Conservation (phyloP, 64 coral and sea anemone species). For the Montipora cactus region DNA sequence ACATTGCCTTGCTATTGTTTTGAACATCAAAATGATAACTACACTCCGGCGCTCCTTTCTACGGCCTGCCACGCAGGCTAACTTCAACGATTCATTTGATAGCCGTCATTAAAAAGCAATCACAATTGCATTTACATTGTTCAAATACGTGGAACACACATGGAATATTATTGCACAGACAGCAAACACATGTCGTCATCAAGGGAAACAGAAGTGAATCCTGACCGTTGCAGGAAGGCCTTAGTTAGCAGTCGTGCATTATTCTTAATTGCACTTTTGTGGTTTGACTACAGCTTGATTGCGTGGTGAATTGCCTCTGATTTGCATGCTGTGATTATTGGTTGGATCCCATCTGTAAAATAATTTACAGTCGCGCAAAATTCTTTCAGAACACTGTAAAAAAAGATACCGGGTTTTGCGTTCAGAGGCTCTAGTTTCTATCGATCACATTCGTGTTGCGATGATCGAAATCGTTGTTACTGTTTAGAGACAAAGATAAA, state of each 20-base stretch:
- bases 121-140: conserved; percentile 6
- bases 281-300: neutral
- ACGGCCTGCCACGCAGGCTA: too few species aligned
- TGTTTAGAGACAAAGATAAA: neutral
- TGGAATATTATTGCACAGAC: too few species aligned
- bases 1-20: too few species aligned
- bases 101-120: conserved; percentile 45
- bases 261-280: neutral
- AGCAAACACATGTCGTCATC: neutral
- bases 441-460: neutral
- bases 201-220: neutral
- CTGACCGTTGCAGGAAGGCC: neutral
- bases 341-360: neutral
- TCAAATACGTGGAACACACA: neutral
- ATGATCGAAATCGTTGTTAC: neutral
- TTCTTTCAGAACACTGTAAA: neutral
- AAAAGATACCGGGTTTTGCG: neutral
- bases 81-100: conserved; percentile 37
- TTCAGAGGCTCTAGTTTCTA: neutral
- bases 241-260: neutral
- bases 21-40: too few species aligned
- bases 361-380: neutral
- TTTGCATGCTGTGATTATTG: conserved; percentile 3
- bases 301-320: neutral
- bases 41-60: too few species aligned